Evolutionary conservation across 2,888 invertebrate species (phyloP), one percentile per base, ranked within the genome.

Genomic region (Nesidiocoris tenuis): DNA sequence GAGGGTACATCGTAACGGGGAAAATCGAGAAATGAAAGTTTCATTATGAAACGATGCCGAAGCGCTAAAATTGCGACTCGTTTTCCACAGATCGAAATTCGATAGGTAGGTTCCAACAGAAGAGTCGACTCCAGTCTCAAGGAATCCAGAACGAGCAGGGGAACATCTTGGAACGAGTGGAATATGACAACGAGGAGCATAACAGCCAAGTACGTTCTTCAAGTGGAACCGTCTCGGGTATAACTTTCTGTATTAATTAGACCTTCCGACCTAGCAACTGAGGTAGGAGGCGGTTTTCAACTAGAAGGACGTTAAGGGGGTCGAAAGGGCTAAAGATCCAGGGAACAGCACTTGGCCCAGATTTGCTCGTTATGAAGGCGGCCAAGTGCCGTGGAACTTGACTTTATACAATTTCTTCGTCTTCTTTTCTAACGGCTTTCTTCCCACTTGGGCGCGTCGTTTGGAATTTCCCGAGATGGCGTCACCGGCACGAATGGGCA

Each of bases 361-460:
- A 70, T 70, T 70, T 70, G n/a, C 70, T 70, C 70, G 70, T 70
- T 70, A 70, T 70, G 70, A 70, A 57, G 59, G 70, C 25, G 59
- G 59, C 23, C 57, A 21, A 63, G 22, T 19, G 5, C 39, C 5
- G 39, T 39, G 12, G 39, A 39, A 39, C 39, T 39, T 39, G 39
- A 39, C 39, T 39, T 39, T 39, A 39, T 39, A 39, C 39, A 39
- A 39, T 39, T 39, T 39, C 39, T 39, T 39, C 39, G 39, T 39
- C 39, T 39, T 39, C 39, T 39, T 39, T 39, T 12, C 5, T 7
- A 39, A 39, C 39, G 39, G 39, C 39, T 3, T 39, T 39, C 12
- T 12, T 39, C 12, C 39, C 39, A 39, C 39, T 39, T 39, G 39
- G 39, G 5, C 3, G 12, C 12, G 39, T 39, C 39, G 39, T 39